Evolutionary conservation across 2,113 vertebrate genomes (phyloP), one percentile per base, ranked within the genome.

Genomic region (Brachyhypopomus gauderio): DNA sequence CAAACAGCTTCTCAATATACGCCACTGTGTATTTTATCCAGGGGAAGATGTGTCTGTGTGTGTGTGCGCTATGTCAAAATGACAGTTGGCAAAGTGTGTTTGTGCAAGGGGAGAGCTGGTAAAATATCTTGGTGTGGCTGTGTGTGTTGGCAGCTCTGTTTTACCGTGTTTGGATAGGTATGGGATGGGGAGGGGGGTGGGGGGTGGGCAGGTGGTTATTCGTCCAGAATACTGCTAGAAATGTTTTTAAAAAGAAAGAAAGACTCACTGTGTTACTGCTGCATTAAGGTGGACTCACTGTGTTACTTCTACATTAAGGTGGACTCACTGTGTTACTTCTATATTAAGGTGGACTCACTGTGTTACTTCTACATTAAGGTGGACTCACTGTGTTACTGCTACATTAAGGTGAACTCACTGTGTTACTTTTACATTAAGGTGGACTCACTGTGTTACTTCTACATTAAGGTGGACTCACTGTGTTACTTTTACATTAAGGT

Each of bases 51-150:
- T 38, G 5, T 64, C 25, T 59, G 59, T 64, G 70, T 48, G 58
- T 70, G 19, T 11, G 20, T 30, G 70, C 19, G 14, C 5, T 22
- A 30, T 22, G 70, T 72, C 60, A 70, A 79, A 36, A n/a, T 60
- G 30, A 60, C 30, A 20, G 52, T 56, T 70, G 77, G 30, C 58
- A 45, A 25, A 36, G 19, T 70, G 27, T 69, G 38, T 77, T 64
- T 62, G 20, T 78, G 63, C n/a, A 19, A 41, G 63, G 56, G 52
- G 34, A 66, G 12, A 62, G 55, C 52, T 38, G 22, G 27, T 36
- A 36, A 38, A 62, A 19, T 63, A 52, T 62, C 45, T 62, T 27
- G 66, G 66, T 38, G 19, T 72, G 56, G 19, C 1, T 72, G 69
- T 22, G 56, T 34, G 27, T 48, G 17, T 25, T 80, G 78, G 56